Evolutionary conservation across 2,113 vertebrate genomes (phyloP), one percentile per base, ranked within the genome.

Genomic region (Triplophysa rosa): DNA sequence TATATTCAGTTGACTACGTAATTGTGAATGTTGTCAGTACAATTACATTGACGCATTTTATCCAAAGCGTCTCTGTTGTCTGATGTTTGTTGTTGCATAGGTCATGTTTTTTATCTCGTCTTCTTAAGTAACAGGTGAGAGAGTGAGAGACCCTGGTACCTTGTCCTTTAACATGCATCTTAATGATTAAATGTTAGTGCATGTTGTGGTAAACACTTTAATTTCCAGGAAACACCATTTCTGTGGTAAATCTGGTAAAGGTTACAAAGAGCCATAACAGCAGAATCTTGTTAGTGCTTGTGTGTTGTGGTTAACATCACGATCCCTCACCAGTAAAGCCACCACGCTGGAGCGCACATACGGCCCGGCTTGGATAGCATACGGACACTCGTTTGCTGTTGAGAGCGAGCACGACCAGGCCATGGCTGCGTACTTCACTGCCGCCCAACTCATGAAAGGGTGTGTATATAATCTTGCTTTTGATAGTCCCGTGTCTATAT

Each of bases 371-470:
- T 99, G 98, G 98, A 98, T 99, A n/a, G 97, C 97, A 0, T 99
- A 98, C 0, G 97, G 98, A 1, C 98, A 99, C 80, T 99, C 98
- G 0, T 99, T 99, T 74, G 98, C 98, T 0, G 97, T 99, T 56
- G 98, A 99, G 89, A 98, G 98, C 8, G 98, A 99, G 58, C 98
- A 99, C 0, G 97, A 99, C 87, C 98, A 99, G 67, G 98, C 98
- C 1, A 99, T 99, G 97, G 98, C 98, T 26, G 98, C 97, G 0
- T 99, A 99, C 82, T 99, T 99, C 88, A 99, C 97, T 21, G 97
- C 98, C 21, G 96, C 98, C 0, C 97, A 99, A 90, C 94, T 99
- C 63, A 99, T 99, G 98, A 99, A 98, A 92, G 97, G 98, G 98
- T 99, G 88, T 4, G 90, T 87, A 37, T 6, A 37, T 37, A 37